Evolutionary conservation across 2,113 vertebrate genomes (phyloP).

Genomic region (Rattus norvegicus): DNA sequence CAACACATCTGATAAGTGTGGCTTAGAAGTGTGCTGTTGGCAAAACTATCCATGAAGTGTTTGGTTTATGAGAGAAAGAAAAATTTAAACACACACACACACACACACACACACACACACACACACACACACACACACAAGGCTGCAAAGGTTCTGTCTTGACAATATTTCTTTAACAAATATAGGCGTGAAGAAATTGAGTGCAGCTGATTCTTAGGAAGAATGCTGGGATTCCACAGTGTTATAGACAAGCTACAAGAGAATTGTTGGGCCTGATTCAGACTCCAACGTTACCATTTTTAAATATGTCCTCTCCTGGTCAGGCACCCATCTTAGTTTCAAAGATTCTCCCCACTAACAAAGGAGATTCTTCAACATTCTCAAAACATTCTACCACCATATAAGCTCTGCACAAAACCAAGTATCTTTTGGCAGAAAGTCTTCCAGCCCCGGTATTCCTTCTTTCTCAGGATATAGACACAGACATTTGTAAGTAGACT

Average conservation of each 20-base stretch:
- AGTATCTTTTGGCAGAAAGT: not conserved
- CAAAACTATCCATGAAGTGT: slow-evolving; percentile 23
- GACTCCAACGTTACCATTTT: not conserved
- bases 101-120: not conserved
- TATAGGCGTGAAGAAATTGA: slow-evolving; percentile 56
- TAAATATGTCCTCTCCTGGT: not conserved
- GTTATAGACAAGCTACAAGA: slow-evolving; percentile 24
- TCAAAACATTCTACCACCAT: not conserved
- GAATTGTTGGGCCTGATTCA: slow-evolving; percentile 43
- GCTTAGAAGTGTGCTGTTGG: not conserved
- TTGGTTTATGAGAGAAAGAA: slow-evolving; percentile 26
- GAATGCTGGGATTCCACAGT: slow-evolving; percentile 30
- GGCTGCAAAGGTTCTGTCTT: slow-evolving; percentile 56
- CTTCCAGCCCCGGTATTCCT: not conserved
- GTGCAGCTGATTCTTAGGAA: slow-evolving; percentile 53
- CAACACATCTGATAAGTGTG: not conserved
- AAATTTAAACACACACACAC: slow-evolving; percentile 31
- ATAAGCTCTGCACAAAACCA: not conserved
- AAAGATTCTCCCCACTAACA: not conserved
- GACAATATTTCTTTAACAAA: slow-evolving; percentile 58
- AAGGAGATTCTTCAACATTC: not conserved
- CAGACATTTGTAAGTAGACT: not conserved
- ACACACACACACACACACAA: not conserved
- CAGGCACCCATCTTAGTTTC: not conserved
- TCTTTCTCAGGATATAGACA: not conserved